These are phyloP conservation scores for Engystomops pustulosus DNA, from an alignment of 2,113 vertebrate species.

Conservation along the genomic window DNA sequence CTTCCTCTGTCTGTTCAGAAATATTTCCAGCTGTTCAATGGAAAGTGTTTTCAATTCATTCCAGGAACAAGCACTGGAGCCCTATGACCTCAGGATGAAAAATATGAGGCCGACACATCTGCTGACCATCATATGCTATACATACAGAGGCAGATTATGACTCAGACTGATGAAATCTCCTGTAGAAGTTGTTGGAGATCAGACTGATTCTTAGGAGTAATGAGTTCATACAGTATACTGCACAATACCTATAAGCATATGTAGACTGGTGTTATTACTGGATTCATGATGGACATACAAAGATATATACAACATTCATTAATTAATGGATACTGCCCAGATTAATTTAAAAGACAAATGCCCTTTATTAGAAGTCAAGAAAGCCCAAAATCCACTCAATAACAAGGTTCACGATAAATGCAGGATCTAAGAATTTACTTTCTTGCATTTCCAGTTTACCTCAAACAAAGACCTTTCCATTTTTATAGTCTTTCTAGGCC, in stretches of 20 bases:
- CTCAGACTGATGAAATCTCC: background rate
- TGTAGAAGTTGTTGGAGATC: background rate
- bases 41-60: slow-evolving; percentile 56
- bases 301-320: too few species aligned
- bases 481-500: background rate
- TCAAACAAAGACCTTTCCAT: background rate
- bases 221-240: too few species aligned
- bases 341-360: too few species aligned
- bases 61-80: slow-evolving; percentile 51
- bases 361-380: too few species aligned
- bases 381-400: too few species aligned
- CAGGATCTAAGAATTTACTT: background rate
- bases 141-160: background rate
- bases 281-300: too few species aligned
- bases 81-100: background rate
- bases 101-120: background rate
- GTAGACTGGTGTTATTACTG: too few species aligned
- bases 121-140: background rate
- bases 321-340: too few species aligned
- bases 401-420: too few species aligned
- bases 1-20: slow-evolving; percentile 54
- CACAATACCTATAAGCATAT: too few species aligned
- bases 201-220: too few species aligned
- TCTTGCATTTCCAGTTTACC: too few species aligned
- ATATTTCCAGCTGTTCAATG: slow-evolving; percentile 59